A percentile compares a stretch with the other conserved stretches of the same genome.
phyloP scores from a whole-genome alignment of 1,140 invertebrate species.

The Drosophila arizonae region DNA sequence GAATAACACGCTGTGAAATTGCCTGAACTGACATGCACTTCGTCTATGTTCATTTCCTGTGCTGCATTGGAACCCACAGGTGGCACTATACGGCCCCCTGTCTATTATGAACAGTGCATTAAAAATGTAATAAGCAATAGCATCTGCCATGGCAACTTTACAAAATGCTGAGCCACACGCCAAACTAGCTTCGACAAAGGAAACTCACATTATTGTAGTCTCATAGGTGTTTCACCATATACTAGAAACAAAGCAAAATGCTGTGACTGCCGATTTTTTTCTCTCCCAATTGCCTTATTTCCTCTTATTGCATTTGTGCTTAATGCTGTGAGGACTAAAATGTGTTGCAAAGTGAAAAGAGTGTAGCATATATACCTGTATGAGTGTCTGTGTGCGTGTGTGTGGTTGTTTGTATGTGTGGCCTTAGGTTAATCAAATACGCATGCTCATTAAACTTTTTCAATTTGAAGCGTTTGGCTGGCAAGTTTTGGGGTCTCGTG shows the following conservation, averaged over 20 bases:
- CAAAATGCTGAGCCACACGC: slow-evolving; percentile 25
- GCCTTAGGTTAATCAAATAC: slow-evolving; percentile 62
- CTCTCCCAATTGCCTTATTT: slow-evolving; percentile 4
- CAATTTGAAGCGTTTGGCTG: slow-evolving; percentile 72
- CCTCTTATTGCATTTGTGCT: slow-evolving; percentile 54
- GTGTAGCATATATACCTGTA: not conserved
- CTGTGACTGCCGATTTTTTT: not conserved
- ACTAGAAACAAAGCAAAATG: slow-evolving; percentile 1
- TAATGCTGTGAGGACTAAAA: not conserved
- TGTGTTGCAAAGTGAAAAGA: not conserved
- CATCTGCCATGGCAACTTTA: slow-evolving; percentile 2
- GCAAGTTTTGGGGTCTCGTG: slow-evolving; percentile 68
- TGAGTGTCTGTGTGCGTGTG: not conserved
- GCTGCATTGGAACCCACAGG: too few species aligned
- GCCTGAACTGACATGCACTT: too few species aligned
- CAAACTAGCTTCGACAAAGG: slow-evolving; percentile 17
- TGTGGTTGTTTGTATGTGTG: slow-evolving; percentile 3
- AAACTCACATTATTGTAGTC: slow-evolving; percentile 25
- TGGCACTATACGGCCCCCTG: too few species aligned
- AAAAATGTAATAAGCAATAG: too few species aligned
- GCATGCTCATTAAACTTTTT: slow-evolving; percentile 78
- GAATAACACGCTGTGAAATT: too few species aligned
- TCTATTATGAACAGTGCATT: too few species aligned
- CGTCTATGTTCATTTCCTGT: too few species aligned
- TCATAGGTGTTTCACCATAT: not conserved